A percentile compares a stretch with the other conserved stretches of the same genome.
Conservation (phyloP, 2,888 invertebrate species). For the Plebejus melissa region DNA sequence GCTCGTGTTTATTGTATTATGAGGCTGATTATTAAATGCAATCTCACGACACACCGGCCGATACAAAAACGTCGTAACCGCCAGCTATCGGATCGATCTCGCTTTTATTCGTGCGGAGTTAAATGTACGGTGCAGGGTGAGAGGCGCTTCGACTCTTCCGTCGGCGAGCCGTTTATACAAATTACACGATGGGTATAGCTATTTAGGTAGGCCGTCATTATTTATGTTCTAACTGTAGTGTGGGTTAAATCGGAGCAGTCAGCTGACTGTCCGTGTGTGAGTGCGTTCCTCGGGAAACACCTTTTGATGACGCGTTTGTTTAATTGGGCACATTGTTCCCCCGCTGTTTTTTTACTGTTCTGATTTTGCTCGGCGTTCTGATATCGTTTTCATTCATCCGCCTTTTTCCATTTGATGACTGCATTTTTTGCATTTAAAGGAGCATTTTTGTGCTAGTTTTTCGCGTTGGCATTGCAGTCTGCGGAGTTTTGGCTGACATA, state of each 20-base stretch:
- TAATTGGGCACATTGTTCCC: conserved; percentile 77
- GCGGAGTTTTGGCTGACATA: neutral
- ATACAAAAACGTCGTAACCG: conserved; percentile 58
- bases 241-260: conserved; percentile 79
- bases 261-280: conserved; percentile 66
- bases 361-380: conserved; percentile 32
- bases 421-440: conserved; percentile 7
- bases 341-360: conserved; percentile 41
- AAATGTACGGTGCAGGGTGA: conserved; percentile 63
- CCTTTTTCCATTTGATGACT: conserved; percentile 28
- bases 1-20: conserved; percentile 54
- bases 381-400: conserved; percentile 36
- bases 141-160: conserved; percentile 68
- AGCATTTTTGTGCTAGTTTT: neutral
- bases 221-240: conserved; percentile 78
- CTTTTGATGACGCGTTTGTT: conserved; percentile 78
- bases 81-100: conserved; percentile 48
- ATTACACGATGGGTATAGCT: conserved; percentile 76
- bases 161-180: conserved; percentile 69
- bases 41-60: conserved; percentile 55
- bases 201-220: conserved; percentile 78
- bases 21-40: conserved; percentile 70
- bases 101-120: conserved; percentile 61
- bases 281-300: conserved; percentile 79
- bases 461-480: neutral